These are phyloP conservation scores for Plestiodon gilberti DNA, from an alignment of 2,113 vertebrate species.

Conservation along the genomic window DNA sequence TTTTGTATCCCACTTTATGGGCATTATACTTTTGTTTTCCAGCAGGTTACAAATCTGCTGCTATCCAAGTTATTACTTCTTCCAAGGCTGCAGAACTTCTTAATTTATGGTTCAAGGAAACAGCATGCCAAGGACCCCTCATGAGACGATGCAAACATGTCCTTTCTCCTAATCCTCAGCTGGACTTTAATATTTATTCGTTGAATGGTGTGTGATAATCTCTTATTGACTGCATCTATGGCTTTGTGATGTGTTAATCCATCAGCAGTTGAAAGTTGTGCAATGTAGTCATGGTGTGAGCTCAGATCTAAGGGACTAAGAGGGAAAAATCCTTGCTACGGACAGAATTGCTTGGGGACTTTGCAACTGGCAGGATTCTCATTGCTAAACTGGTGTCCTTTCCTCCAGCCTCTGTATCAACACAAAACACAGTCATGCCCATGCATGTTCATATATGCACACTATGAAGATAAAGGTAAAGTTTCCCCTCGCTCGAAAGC, in stretches of 20 bases:
- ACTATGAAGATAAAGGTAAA: background rate
- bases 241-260: slow-evolving; percentile 26
- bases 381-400: background rate
- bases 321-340: background rate
- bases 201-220: slow-evolving; percentile 16
- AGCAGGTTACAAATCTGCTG: background rate
- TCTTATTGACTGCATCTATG: background rate
- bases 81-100: background rate
- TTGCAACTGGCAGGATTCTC: background rate
- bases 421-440: background rate
- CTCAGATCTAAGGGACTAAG: background rate
- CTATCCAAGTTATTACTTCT: slow-evolving; percentile 5
- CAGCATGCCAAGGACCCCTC: background rate
- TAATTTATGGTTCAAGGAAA: background rate
- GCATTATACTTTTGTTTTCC: background rate
- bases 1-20: background rate
- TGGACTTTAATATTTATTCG: slow-evolving; percentile 28
- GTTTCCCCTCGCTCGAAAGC: no score
- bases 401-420: background rate
- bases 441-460: background rate
- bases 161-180: slow-evolving; percentile 8
- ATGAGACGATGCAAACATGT: background rate
- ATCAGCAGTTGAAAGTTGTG: background rate
- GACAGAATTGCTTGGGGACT: background rate
- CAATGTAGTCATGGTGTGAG: background rate